These are phyloP conservation scores for Chaenogobius annularis DNA, from an alignment of 2,113 vertebrate genomes.

Conservation along the genomic window DNA sequence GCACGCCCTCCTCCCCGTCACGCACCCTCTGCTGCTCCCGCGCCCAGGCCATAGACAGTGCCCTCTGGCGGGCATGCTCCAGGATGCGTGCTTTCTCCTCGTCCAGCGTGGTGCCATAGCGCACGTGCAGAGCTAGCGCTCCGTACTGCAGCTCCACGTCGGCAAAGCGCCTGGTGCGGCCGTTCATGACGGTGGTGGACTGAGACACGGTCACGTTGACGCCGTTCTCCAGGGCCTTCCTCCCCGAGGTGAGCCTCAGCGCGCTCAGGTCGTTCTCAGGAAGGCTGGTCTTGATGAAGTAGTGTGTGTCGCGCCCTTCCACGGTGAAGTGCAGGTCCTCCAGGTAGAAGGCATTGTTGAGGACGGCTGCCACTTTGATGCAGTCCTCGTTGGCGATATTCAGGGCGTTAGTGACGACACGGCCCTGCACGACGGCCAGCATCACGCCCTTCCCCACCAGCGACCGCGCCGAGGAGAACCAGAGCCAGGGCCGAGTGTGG, in stretches of 20 bases:
- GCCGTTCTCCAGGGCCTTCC: constrained; percentile 92
- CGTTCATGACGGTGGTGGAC: constrained; percentile 94
- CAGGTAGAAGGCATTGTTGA: constrained; percentile 96
- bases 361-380: constrained; percentile 95
- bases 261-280: constrained; percentile 95
- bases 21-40: constrained; percentile 95
- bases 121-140: constrained; percentile 89
- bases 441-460: constrained; percentile 97
- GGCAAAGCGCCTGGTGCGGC: constrained; percentile 93
- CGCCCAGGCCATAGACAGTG: constrained; percentile 91
- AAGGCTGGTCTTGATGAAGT: constrained; percentile 96
- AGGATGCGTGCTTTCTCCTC: constrained; percentile 96
- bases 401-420: constrained; percentile 92
- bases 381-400: constrained; percentile 99
- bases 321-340: constrained; percentile 95
- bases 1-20: constrained; percentile 93
- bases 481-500: constrained; percentile 87
- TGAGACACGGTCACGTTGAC: constrained; percentile 96
- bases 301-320: constrained; percentile 94
- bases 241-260: constrained; percentile 89
- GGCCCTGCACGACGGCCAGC: constrained; percentile 93
- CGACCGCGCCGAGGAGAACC: constrained; percentile 93
- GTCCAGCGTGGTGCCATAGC: constrained; percentile 93
- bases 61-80: constrained; percentile 93
- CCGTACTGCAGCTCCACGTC: constrained; percentile 96